Evolutionary conservation across 2,113 vertebrate genomes (phyloP), one percentile per base, ranked within the genome.

Genomic region (Lamprotornis superbus): DNA sequence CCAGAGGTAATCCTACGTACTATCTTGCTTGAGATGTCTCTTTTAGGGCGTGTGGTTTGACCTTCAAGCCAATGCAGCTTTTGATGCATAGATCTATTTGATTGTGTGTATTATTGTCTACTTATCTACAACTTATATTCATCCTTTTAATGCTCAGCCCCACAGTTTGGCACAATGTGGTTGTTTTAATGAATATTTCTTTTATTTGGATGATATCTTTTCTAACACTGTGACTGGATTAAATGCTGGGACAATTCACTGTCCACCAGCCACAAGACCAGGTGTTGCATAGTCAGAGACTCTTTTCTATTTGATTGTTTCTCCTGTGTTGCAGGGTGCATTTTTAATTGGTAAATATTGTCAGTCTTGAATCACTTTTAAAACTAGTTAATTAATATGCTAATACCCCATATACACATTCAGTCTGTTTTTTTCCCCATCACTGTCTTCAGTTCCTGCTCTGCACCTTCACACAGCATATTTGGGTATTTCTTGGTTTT

Each of bases 391-490:
- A 33, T 73, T 63, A 47, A n/a, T 28, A 2, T n/a, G 2, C 71
- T 76, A 37, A 39, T 59, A 31, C 14, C 14, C 21, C 8, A 0
- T 21, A n/a, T 40, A 50, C 8, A 15, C 20, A 17, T 21, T 61
- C 27, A 46, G 20, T 31, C 27, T 61, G 3, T 17, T 63, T 70
- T 61, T 60, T 19, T 6, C 0, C 18, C 31, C 9, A n/a, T 5
- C 44, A 31, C 42, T n/a, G 14, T 35, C 53, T 47, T 71, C 33
- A 10, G 25, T 52, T 88, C 67, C 49, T 75, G 39, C n/a, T 71
- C 0, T 25, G 18, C 19, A 75, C 28, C 30, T 76, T 83, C 44
- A 20, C 0, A 0, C 56, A 47, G 27, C 1, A 2, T 83, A 30
- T 73, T 50, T 23, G 21, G 17, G 22, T 28, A 16, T 91, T 83